Base-by-base conservation (phyloP, 2,113 vertebrate genomes). In the Antigone vipio region DNA sequence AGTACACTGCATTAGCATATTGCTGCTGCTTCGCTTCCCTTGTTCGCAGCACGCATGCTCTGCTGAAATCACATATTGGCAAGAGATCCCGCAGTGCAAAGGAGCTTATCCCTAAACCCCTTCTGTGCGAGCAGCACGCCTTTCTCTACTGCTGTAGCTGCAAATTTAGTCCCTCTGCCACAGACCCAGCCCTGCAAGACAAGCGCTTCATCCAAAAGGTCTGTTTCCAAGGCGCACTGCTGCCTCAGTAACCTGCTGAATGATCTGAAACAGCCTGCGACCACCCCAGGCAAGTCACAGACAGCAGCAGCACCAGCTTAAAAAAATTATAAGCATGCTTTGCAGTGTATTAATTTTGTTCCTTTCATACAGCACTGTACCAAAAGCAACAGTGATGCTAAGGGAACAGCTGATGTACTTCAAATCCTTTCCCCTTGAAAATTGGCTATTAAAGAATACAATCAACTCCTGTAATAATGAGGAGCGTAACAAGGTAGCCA, bases 81-180 rank as follows among this genome's bases (percentile, higher is more conserved):
- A 58, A 29, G 52, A 69, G 42, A 22, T 22, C 26, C 58, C 13
- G 12, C 32, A 10, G 60, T 3, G 4, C 6, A 4, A 75, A 85
- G 59, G 35, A 72, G 64, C 69, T 85, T 53, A 66, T 38, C 63
- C 78, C 73, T 53, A 34, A 40, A 71, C 0, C 23, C 1, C 45
- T 34, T 22, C 59, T 3, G 9, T 6, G 40, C 0, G 0, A 78
- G 68, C 9, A 3, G 24, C 71, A 30, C 0, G 0, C 71, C 52
- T 2, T 9, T 49, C 66, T 24, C 14, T 35, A 21, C 30, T 15
- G 6, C 79, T 63, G 38, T 0, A 53, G 52, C 75, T 8, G 1
- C 58, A 63, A 29, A n/a, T 34, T 45, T 0, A 40, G 53, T 4
- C 58, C 58, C 73, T 40, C 63, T 45, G 59, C 77, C 81, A 27